Conservation (phyloP, 2,113 vertebrate species). For the Camelus dromedarius region DNA sequence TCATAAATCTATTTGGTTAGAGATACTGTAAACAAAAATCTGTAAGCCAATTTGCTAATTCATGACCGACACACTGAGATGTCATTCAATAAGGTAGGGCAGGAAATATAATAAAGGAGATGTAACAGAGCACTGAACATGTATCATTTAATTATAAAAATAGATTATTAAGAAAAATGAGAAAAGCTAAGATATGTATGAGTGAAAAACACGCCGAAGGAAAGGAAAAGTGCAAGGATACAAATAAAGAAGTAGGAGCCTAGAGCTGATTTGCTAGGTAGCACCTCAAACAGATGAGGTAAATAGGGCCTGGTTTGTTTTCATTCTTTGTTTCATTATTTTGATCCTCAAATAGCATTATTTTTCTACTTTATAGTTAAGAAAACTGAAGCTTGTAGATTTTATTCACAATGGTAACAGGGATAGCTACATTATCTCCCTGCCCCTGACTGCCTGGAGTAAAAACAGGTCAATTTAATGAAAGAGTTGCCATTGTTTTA, state of each 20-base stretch:
- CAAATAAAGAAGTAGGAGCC: not conserved
- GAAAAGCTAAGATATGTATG: not conserved
- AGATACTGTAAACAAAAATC: not conserved
- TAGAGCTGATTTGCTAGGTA: not conserved
- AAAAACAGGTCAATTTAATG: not conserved
- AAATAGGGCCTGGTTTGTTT: not conserved
- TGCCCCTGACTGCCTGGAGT: not conserved
- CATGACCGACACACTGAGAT: not conserved
- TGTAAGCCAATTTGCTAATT: not conserved
- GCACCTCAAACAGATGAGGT: not conserved
- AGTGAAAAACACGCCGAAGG: not conserved
- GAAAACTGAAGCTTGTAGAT: not conserved
- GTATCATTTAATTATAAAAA: not conserved
- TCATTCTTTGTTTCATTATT: not conserved
- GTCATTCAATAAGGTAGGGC: not conserved
- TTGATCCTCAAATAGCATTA: not conserved
- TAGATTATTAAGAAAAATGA: not conserved
- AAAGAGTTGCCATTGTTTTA: not conserved
- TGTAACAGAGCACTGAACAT: not conserved
- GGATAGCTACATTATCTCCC: not conserved
- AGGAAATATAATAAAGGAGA: not conserved
- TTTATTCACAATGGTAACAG: not conserved
- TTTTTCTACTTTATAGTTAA: not conserved
- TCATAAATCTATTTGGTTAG: not conserved
- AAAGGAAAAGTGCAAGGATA: not conserved